A percentile compares a stretch with the other conserved stretches of the same genome.
phyloP scores from a whole-genome alignment of 2,113 vertebrate species.

The Pristiophorus japonicus region DNA sequence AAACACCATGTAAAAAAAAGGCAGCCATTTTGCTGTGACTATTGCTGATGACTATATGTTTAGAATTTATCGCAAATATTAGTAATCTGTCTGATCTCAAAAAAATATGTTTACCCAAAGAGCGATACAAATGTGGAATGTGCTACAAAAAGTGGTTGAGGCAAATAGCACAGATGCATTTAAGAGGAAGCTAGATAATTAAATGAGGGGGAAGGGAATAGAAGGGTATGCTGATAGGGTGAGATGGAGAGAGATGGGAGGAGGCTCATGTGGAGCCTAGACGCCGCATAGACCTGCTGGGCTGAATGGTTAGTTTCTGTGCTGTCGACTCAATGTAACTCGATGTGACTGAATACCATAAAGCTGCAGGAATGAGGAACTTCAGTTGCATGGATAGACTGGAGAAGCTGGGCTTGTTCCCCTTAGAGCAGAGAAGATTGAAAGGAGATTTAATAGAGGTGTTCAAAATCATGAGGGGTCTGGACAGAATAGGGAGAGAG shows the following conservation, averaged over 20 bases:
- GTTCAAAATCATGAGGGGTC: too few relatives aligned
- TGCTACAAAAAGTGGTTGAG: neutral
- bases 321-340: neutral
- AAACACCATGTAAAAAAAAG: neutral
- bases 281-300: too few relatives aligned
- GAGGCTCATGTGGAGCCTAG: too few relatives aligned
- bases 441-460: too few relatives aligned
- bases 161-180: neutral
- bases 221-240: neutral
- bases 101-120: neutral
- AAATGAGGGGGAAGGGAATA: neutral
- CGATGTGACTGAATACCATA: neutral
- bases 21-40: neutral
- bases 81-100: neutral
- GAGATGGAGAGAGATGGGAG: neutral
- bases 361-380: too few relatives aligned
- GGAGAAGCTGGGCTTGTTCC: too few relatives aligned
- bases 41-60: neutral
- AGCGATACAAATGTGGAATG: neutral
- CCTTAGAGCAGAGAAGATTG: too few relatives aligned
- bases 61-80: neutral
- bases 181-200: neutral
- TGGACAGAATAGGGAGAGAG: too few relatives aligned
- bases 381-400: too few relatives aligned
- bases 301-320: neutral